These are phyloP conservation scores for Equus przewalskii DNA, from an alignment of 2,113 vertebrate species.

Conservation along the genomic window DNA sequence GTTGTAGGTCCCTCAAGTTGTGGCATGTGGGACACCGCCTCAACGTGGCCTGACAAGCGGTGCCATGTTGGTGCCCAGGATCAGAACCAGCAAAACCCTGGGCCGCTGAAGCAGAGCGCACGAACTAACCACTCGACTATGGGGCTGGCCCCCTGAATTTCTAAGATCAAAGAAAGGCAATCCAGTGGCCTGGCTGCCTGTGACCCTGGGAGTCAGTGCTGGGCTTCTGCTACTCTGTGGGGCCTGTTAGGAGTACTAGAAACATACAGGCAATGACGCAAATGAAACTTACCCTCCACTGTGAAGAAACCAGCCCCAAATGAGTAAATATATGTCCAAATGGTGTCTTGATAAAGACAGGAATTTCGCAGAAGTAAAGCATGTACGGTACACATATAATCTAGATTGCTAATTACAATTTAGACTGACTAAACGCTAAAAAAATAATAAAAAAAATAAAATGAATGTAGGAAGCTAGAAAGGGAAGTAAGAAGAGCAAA, in stretches of 20 bases:
- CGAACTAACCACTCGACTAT: too few species aligned
- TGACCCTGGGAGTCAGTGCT: background rate
- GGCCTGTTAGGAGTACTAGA: background rate
- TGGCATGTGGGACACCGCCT: too few species aligned
- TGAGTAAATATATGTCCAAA: background rate
- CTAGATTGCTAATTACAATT: slow-evolving; percentile 30
- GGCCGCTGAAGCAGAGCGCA: too few species aligned
- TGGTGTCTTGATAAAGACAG: background rate
- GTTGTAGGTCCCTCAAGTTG: too few species aligned
- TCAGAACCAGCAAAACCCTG: too few species aligned
- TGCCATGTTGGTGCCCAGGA: too few species aligned
- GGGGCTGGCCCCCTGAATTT: background rate
- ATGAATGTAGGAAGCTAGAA: background rate
- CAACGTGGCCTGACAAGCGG: too few species aligned
- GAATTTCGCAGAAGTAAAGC: background rate
- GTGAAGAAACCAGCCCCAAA: background rate
- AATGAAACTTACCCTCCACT: background rate
- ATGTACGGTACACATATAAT: background rate
- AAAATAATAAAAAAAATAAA: slow-evolving; percentile 29
- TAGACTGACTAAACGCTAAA: background rate
- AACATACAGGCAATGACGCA: background rate
- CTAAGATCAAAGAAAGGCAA: background rate
- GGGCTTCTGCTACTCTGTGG: background rate
- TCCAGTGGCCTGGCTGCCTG: background rate
- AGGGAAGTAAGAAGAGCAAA: background rate